These are phyloP conservation scores for Hetaerina americana DNA, from an alignment of 1,140 invertebrate genomes.

Conservation along the genomic window DNA sequence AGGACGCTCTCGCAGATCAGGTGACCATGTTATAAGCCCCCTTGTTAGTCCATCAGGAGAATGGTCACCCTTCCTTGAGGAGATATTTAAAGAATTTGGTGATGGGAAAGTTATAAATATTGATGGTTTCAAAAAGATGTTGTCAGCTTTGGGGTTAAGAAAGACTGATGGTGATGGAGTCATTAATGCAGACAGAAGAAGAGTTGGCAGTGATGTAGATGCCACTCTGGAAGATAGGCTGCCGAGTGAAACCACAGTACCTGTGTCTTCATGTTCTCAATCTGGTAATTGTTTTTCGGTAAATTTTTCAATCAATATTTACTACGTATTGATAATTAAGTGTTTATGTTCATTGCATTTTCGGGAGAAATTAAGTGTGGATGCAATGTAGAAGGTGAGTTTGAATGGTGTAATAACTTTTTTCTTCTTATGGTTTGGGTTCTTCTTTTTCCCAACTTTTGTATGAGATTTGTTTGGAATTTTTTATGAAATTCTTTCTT, in stretches of 20 bases:
- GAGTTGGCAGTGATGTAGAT: slow-evolving; percentile 19
- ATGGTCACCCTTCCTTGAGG: slow-evolving; percentile 26
- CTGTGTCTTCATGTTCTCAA: slow-evolving; percentile 1
- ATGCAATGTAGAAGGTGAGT: too few relatives aligned
- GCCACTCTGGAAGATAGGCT: slow-evolving; percentile 12
- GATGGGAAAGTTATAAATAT: slow-evolving; percentile 45
- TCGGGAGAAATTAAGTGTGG: too few relatives aligned
- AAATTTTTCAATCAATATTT: slow-evolving; percentile 9
- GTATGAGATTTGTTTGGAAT: too few relatives aligned
- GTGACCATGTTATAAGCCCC: slow-evolving; percentile 7
- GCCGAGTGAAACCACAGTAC: too few relatives aligned
- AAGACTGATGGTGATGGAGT: slow-evolving; percentile 30
- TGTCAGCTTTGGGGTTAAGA: slow-evolving; percentile 43
- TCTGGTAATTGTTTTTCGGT: slow-evolving; percentile 11
- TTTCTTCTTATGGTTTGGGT: too few relatives aligned
- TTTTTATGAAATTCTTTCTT: too few relatives aligned
- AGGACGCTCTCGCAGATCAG: slow-evolving; percentile 1
- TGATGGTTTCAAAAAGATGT: slow-evolving; percentile 48
- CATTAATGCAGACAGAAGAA: slow-evolving; percentile 13
- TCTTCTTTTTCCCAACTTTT: too few relatives aligned
- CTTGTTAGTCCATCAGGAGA: slow-evolving; percentile 9
- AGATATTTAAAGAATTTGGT: slow-evolving; percentile 36
- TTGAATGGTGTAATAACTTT: too few relatives aligned
- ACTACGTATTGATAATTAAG: slow-evolving; percentile 17
- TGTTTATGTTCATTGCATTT: too few relatives aligned